A percentile compares a stretch with the other conserved stretches of the same genome.
phyloP scores from a whole-genome alignment of 2,888 invertebrate species.

The Synergus itoensis region DNA sequence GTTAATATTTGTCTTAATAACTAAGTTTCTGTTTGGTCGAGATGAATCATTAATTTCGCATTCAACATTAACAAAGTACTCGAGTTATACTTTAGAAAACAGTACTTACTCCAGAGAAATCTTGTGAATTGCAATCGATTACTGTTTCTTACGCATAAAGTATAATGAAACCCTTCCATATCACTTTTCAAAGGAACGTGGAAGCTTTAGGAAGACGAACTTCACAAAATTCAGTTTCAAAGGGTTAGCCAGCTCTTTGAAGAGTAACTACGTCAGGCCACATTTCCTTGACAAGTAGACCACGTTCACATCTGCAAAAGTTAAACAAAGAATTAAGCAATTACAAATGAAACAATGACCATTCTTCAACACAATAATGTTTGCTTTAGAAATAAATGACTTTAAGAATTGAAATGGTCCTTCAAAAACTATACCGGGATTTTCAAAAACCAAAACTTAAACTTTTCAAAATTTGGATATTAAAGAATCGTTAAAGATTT shows the following conservation, averaged over 20 bases:
- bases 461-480: no score
- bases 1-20: background rate
- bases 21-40: background rate
- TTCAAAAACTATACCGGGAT: background rate
- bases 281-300: conserved; percentile 20
- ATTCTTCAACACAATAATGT: background rate
- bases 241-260: conserved; percentile 57
- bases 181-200: conserved; percentile 54
- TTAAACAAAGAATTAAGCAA: conserved; percentile 19
- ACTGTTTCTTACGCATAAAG: conserved; percentile 49
- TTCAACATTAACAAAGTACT: background rate
- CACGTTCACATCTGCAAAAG: background rate
- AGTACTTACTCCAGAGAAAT: conserved; percentile 24
- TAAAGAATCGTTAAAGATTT: no score
- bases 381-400: no score
- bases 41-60: background rate
- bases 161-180: conserved; percentile 50
- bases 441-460: background rate
- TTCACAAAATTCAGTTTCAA: conserved; percentile 63
- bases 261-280: conserved; percentile 56
- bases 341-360: background rate
- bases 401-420: no score
- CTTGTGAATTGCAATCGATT: conserved; percentile 36
- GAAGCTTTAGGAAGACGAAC: conserved; percentile 64
- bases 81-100: conserved; percentile 1